A percentile compares a stretch with the other conserved stretches of the same genome.
Conservation (phyloP, 1,140 invertebrate genomes). For the Lysiphlebus fabarum region DNA sequence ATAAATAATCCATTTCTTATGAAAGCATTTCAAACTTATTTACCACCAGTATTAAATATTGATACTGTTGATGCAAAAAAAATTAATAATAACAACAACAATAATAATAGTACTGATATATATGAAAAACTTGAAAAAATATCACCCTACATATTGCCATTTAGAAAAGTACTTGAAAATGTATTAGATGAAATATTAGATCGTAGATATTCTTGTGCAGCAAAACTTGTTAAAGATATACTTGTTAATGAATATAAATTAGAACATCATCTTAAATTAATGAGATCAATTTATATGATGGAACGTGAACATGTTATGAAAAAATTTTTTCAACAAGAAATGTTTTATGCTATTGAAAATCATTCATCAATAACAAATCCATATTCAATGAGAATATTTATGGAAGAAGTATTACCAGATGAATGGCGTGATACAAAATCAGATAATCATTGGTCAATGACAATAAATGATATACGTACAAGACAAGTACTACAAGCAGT, state of each 20-base stretch:
- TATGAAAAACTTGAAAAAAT: constrained; percentile 37
- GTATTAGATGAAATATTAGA: constrained; percentile 50
- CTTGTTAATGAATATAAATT: constrained; percentile 55
- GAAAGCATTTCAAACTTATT: constrained; percentile 47
- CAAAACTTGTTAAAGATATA: constrained; percentile 56
- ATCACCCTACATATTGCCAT: constrained; percentile 40
- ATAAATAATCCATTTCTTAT: constrained; percentile 49
- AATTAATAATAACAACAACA: not conserved
- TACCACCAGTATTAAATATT: constrained; percentile 32
- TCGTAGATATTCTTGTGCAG: constrained; percentile 51
- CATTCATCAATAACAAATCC: constrained; percentile 50
- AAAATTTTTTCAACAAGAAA: constrained; percentile 58
- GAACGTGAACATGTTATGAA: constrained; percentile 62
- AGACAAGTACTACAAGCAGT: constrained; percentile 52
- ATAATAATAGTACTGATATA: constrained; percentile 2
- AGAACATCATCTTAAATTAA: constrained; percentile 52
- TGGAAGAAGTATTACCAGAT: constrained; percentile 57
- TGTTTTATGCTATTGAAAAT: constrained; percentile 58
- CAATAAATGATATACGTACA: constrained; percentile 35
- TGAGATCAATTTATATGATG: constrained; percentile 63
- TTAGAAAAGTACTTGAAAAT: constrained; percentile 48
- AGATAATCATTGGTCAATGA: constrained; percentile 42
- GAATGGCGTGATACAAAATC: constrained; percentile 53
- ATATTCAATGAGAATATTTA: constrained; percentile 51
- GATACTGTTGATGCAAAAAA: constrained; percentile 32